phyloP scores from a whole-genome alignment of 2,797 vertebrate species.

The Melopsittacus undulatus region DNA sequence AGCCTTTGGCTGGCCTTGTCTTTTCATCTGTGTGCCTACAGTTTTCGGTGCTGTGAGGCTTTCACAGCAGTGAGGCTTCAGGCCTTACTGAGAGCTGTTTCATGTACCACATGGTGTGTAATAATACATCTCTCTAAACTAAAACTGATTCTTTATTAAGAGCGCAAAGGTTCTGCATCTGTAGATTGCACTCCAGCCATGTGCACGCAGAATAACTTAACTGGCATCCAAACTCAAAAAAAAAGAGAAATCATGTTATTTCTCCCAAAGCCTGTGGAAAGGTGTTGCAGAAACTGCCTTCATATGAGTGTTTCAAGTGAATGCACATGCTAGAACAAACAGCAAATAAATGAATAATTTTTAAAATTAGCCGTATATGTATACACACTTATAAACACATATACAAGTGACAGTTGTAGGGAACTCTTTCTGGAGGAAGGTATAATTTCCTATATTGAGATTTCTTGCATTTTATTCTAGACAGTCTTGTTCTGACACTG shows the following conservation, averaged over 20 bases:
- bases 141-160: background rate
- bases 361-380: accelerated
- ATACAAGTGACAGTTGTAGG: background rate
- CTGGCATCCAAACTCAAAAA: background rate
- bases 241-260: background rate
- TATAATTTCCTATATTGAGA: background rate
- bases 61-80: background rate
- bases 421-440: background rate
- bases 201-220: background rate
- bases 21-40: background rate
- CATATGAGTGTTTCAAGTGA: background rate
- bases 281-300: background rate
- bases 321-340: background rate
- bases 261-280: background rate
- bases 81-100: background rate
- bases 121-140: background rate
- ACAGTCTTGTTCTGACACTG: background rate
- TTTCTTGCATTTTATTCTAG: background rate
- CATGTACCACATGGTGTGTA: background rate
- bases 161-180: background rate
- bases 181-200: background rate
- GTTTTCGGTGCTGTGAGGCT: background rate
- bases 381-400: too few relatives aligned
- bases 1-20: background rate
- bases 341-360: background rate